A percentile compares a stretch with the other conserved stretches of the same genome.
These are phyloP conservation scores for Melanotaenia boesemani DNA, from an alignment of 2,797 vertebrate species.

Conservation along the genomic window DNA sequence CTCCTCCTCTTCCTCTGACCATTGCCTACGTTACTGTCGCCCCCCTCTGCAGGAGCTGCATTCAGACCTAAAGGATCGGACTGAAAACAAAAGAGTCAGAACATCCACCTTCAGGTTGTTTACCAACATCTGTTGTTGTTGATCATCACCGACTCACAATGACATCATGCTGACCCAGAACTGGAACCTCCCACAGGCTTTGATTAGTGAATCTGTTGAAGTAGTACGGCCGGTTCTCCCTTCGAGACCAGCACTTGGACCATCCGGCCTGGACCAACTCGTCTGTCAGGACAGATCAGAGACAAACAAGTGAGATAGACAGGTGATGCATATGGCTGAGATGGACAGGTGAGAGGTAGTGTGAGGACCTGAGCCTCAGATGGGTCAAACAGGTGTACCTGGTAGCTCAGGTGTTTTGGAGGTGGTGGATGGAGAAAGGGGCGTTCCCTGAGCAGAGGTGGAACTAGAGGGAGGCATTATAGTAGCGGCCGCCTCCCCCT, in stretches of 20 bases:
- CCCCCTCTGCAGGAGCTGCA: slow-evolving; percentile 89
- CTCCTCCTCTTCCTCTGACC: slow-evolving; percentile 90
- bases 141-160: slow-evolving; percentile 85
- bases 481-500: slow-evolving; percentile 88
- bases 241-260: slow-evolving; percentile 98
- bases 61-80: slow-evolving; percentile 97
- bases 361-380: background rate
- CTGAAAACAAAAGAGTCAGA: slow-evolving; percentile 71
- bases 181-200: slow-evolving; percentile 98
- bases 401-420: slow-evolving; percentile 93
- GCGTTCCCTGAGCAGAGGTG: slow-evolving; percentile 88
- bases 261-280: slow-evolving; percentile 97
- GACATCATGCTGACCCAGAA: slow-evolving; percentile 93
- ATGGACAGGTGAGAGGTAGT: background rate
- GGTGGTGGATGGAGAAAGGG: slow-evolving; percentile 89
- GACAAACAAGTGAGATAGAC: background rate
- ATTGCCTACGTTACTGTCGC: slow-evolving; percentile 83
- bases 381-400: slow-evolving; percentile 81
- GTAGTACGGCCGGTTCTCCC: slow-evolving; percentile 96
- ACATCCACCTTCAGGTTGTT: background rate
- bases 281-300: slow-evolving; percentile 78
- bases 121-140: background rate
- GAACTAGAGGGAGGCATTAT: slow-evolving; percentile 90
- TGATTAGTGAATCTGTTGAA: slow-evolving; percentile 99
- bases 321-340: background rate